A percentile compares a stretch with the other conserved stretches of the same genome.
phyloP scores from a whole-genome alignment of 1,140 invertebrate genomes.

The Zaprionus kolodkinae region DNA sequence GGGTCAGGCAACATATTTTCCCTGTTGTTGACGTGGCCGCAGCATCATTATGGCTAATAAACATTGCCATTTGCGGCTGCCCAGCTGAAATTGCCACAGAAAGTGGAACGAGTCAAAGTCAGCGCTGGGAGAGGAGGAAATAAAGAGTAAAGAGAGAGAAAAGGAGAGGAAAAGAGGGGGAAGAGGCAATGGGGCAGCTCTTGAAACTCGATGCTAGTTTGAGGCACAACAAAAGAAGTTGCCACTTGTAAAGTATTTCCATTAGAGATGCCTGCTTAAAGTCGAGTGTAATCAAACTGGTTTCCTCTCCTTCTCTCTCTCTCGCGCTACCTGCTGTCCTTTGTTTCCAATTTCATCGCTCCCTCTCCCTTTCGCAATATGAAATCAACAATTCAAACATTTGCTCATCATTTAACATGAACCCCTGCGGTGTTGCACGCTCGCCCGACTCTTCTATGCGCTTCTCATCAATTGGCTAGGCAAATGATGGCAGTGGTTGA shows the following conservation, averaged over 20 bases:
- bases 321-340: not conserved
- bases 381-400: constrained; percentile 36
- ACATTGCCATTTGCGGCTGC: constrained; percentile 79
- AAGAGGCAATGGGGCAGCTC: not conserved
- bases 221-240: constrained; percentile 6
- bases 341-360: not conserved
- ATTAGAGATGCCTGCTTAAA: not conserved
- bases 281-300: not conserved
- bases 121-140: not conserved
- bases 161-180: too few relatives aligned
- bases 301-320: not conserved
- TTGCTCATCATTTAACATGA: constrained; percentile 42
- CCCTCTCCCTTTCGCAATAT: constrained; percentile 5
- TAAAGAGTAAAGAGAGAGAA: too few relatives aligned
- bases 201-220: constrained; percentile 4
- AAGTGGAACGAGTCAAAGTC: constrained; percentile 43
- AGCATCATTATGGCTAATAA: constrained; percentile 82
- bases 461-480: constrained; percentile 38
- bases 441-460: not conserved
- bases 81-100: constrained; percentile 37
- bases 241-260: not conserved
- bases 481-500: constrained; percentile 6
- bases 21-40: constrained; percentile 65
- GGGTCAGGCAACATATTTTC: constrained; percentile 60
- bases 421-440: not conserved